Base-by-base conservation (phyloP, 2,113 vertebrate species). In the Lophotis ruficrista region DNA sequence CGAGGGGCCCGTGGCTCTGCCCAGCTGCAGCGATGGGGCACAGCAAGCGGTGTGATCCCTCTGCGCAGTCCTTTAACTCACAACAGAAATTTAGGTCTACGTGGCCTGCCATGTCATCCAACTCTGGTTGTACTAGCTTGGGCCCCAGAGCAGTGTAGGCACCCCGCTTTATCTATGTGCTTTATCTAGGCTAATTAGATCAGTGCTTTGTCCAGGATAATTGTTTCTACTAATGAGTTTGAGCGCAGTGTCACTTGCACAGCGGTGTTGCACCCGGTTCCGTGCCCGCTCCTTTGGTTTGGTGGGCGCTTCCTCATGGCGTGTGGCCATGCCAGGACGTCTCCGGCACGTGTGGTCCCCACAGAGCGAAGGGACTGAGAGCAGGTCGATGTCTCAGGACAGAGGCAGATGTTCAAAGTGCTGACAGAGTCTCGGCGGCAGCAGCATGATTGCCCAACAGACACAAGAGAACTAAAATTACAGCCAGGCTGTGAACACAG, bases 101-200 rank as follows among this genome's bases (percentile, higher is more conserved):
- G 0, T 60, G 60, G n/a, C 41, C 28, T 64, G 89, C 64, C 8
- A 2, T 22, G 47, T 78, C 86, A 87, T 38, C 79, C 69, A 84
- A 10, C 45, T 20, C 85, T 31, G 75, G 5, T 1, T 83, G 38
- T 37, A 7, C n/a, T 57, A 14, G 24, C 64, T 78, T 10, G 22
- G 81, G 70, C 48, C 24, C 9, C 23, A 37, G 77, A 10, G 78
- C 3, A 13, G 56, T 3, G 9, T 27, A 84, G 79, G 16, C 87
- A 81, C 62, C 10, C 57, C 45, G 82, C 71, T 86, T 57, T 97
- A 96, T 97, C 96, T 84, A 0, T 0, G 0, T 48, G 81, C 84
- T 65, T 76, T 84, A 97, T 97, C 95, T 94, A 50, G 77, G 80
- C 89, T 82, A 89, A 96, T 94, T 75, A 94, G 89, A 28, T 87